phyloP scores from a whole-genome alignment of 2,888 invertebrate genomes.

The Synanthedon vespiformis region DNA sequence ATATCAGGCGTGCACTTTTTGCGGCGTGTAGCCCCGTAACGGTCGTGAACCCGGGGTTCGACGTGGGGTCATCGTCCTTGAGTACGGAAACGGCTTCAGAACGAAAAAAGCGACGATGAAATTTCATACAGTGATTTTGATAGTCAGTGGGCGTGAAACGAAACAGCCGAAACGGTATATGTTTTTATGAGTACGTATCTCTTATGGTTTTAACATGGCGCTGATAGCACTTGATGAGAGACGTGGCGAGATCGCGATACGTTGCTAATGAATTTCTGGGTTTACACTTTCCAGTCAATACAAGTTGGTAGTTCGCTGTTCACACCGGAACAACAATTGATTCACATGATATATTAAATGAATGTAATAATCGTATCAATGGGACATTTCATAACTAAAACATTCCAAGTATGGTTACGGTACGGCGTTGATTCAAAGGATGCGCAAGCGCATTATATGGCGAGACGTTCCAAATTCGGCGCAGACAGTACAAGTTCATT shows the following conservation, averaged over 20 bases:
- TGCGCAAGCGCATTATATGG: conserved; percentile 2
- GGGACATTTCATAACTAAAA: neutral
- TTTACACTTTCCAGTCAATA: too few relatives aligned
- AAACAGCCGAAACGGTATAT: neutral
- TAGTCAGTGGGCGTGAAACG: conserved; percentile 35
- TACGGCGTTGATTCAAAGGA: conserved; percentile 3
- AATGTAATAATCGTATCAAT: too few relatives aligned
- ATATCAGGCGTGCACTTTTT: conserved; percentile 27
- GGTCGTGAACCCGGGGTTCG: conserved; percentile 48
- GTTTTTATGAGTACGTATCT: neutral
- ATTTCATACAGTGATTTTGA: conserved; percentile 40
- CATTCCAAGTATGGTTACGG: neutral
- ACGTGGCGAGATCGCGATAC: conserved; percentile 1
- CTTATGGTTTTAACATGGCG: neutral
- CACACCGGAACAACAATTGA: too few relatives aligned
- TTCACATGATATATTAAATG: too few relatives aligned
- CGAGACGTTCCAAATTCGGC: conserved; percentile 4
- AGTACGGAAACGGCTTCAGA: conserved; percentile 20
- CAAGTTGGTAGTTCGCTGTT: too few relatives aligned
- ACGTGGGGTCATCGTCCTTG: conserved; percentile 38
- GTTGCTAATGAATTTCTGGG: too few relatives aligned
- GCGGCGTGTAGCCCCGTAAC: conserved; percentile 32
- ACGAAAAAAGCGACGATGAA: conserved; percentile 35
- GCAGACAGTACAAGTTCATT: conserved; percentile 35
- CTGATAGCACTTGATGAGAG: conserved; percentile 2